Evolutionary conservation across 1,140 invertebrate species (phyloP), one percentile per base, ranked within the genome.

Genomic region (Mizuhopecten yessoensis): DNA sequence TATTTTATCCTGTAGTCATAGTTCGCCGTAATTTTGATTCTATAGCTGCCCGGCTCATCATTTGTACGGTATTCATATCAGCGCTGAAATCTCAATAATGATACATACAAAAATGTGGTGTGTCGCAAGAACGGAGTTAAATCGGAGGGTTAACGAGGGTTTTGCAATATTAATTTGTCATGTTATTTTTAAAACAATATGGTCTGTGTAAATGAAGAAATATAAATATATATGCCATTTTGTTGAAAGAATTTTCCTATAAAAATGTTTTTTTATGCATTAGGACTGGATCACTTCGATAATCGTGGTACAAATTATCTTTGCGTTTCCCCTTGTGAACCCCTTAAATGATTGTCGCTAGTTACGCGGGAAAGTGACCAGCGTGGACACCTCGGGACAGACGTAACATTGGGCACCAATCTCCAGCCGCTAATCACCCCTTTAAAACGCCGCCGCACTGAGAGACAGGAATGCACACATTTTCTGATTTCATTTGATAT

Each of bases 401-500:
- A 75, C 57, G 57, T 29, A 75, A 75, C 57, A 75, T 29, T 75
- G 57, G 57, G 15, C n/a, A 5, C 23, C n/a, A 75, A 29, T 75
- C 57, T 75, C n/a, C 1, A 29, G 11, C 5, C 57, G 57, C 57
- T 75, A 75, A 75, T 75, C 57, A 75, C 57, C 57, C 57, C 17
- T 75, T 75, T 29, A 75, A 75, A 75, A 75, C 57, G 17, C 57
- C 57, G 57, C 11, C 57, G 57, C n/a, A 29, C 57, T 75, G 57
- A 29, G n/a, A 75, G 57, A 75, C 57, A 75, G 57, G 57, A 75
- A 75, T 75, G 57, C 57, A 75, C 57, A 75, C 57, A 75, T 75
- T 75, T 75, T 75, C 57, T 75, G 57, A 75, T 75, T 75, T 75
- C 57, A 75, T 75, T 75, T 75, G 57, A 75, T 75, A 75, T 75